Evolutionary conservation across 2,113 vertebrate species (phyloP).

Genomic region (Perccottus glenii): DNA sequence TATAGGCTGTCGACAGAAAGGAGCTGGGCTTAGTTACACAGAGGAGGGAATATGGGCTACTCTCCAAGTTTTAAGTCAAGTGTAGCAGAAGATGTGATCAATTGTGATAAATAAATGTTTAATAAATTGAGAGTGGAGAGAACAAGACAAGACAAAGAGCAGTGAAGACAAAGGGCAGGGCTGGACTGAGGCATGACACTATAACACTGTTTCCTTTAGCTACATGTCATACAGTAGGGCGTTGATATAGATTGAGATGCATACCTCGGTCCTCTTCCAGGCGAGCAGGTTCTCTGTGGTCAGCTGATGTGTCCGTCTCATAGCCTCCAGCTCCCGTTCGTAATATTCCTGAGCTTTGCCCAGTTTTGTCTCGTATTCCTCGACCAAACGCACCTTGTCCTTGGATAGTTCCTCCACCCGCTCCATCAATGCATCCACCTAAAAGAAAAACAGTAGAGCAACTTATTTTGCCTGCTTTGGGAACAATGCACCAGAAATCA

Average conservation of each 20-base stretch:
- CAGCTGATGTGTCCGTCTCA: conserved; percentile 93
- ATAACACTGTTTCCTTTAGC: background rate
- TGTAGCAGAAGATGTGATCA: too few species aligned
- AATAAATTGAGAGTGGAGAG: too few species aligned
- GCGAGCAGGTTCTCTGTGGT: conserved; percentile 93
- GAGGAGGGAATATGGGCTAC: background rate
- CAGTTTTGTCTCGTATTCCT: conserved; percentile 93
- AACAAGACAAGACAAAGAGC: too few species aligned
- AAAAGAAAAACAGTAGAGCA: background rate
- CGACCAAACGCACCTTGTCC: conserved; percentile 87
- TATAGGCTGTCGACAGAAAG: background rate
- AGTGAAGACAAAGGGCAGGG: too few species aligned
- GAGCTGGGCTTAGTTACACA: background rate
- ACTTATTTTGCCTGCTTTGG: too few species aligned
- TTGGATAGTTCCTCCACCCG: conserved; percentile 86
- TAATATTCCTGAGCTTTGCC: conserved; percentile 92
- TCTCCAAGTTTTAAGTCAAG: background rate
- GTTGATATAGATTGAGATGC: background rate
- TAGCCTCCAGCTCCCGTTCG: conserved; percentile 92
- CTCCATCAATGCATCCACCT: conserved; percentile 78
- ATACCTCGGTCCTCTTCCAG: conserved; percentile 91
- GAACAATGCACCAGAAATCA: background rate
- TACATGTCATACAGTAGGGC: background rate
- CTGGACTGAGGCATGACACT: background rate
- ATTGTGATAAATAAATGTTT: too few species aligned